phyloP scores from a whole-genome alignment of 2,113 vertebrate species.

The Ranitomeya imitator region DNA sequence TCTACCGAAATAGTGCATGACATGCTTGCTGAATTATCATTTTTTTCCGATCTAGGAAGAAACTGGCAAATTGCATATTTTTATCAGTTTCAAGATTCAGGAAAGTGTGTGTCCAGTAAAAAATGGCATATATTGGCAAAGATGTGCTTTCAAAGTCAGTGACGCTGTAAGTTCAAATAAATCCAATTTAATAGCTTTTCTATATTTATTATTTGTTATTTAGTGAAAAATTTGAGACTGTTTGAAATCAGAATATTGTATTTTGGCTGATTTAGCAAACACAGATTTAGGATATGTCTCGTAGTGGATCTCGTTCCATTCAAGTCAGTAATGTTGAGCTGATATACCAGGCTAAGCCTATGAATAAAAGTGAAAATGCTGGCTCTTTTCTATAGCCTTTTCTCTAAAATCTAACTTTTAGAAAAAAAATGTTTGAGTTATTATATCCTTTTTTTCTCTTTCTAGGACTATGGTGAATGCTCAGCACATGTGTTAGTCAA shows the following conservation, averaged over 20 bases:
- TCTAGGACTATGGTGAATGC: conserved; percentile 26
- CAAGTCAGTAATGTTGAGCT: no score
- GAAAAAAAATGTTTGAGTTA: background rate
- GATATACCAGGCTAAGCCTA: no score
- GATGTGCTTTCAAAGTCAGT: conserved; percentile 25
- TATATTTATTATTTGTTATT: background rate
- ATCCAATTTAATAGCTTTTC: background rate
- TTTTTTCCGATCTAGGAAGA: conserved; percentile 22
- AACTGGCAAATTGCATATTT: background rate
- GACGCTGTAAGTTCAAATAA: conserved; percentile 18
- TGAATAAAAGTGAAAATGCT: no score
- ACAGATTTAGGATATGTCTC: no score
- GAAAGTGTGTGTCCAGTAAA: conserved; percentile 38
- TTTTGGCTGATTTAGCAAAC: no score
- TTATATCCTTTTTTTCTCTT: background rate
- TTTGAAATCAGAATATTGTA: background rate
- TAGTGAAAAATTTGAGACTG: background rate
- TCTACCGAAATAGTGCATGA: background rate
- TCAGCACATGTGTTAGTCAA: conserved; percentile 42
- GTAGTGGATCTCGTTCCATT: no score
- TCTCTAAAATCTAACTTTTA: background rate
- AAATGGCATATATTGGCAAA: conserved; percentile 30
- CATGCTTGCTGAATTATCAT: background rate
- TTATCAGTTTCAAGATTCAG: conserved; percentile 22
- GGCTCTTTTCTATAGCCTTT: no score